These are phyloP conservation scores for Fratercula arctica DNA, from an alignment of 2,797 vertebrate genomes.

Conservation along the genomic window DNA sequence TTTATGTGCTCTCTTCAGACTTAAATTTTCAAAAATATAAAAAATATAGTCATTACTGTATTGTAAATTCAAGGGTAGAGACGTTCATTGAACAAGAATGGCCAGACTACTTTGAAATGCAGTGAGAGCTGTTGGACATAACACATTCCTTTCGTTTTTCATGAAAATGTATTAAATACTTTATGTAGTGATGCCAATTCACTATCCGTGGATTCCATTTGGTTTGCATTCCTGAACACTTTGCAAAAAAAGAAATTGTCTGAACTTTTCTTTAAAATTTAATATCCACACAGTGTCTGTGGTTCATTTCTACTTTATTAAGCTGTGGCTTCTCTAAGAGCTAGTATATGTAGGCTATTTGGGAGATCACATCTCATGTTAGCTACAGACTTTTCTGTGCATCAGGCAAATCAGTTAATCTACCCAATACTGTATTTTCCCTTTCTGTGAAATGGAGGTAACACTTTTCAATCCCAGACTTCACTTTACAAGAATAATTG, in stretches of 20 bases:
- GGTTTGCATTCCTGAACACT: background rate
- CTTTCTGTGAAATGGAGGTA: background rate
- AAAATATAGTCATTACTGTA: background rate
- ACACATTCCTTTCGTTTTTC: background rate
- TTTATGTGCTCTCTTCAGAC: background rate
- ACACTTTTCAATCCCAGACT: background rate
- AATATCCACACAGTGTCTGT: background rate
- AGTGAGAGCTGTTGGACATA: background rate
- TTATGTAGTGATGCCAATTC: background rate
- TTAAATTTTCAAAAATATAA: background rate
- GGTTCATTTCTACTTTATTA: background rate
- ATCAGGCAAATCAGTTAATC: background rate
- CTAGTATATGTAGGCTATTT: background rate
- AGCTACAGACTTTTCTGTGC: background rate
- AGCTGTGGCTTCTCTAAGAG: background rate
- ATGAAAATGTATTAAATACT: background rate
- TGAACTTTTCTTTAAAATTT: background rate
- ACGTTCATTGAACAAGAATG: background rate
- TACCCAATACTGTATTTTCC: background rate
- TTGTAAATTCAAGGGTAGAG: background rate
- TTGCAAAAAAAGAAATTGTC: background rate
- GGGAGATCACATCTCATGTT: background rate
- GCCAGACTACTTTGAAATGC: background rate
- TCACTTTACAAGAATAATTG: background rate
- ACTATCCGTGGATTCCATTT: background rate